phyloP scores from a whole-genome alignment of 2,113 vertebrate species.

The Trogon surrucura region DNA sequence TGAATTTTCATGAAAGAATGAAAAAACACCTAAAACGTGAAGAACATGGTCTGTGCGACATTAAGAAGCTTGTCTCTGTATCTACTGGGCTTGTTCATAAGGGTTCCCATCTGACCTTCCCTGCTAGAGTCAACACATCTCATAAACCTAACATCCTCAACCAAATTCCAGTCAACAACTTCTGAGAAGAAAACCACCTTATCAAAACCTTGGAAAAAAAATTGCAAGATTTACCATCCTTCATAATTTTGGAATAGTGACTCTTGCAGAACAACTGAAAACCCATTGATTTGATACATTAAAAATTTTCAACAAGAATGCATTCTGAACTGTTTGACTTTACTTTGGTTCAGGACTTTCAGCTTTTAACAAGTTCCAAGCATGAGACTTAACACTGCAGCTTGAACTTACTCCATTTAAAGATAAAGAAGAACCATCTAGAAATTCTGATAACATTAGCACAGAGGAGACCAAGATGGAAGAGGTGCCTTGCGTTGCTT shows the following conservation, averaged over 20 bases:
- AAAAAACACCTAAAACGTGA: not conserved
- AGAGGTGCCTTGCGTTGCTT: not conserved
- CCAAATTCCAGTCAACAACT: not conserved
- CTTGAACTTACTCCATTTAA: not conserved
- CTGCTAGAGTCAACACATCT: accelerated
- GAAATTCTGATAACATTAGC: not conserved
- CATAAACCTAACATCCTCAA: not conserved
- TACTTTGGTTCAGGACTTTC: not conserved
- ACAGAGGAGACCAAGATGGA: not conserved
- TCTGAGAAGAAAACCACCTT: not conserved
- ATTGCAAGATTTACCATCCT: not conserved
- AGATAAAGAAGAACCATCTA: not conserved
- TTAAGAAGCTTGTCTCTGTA: not conserved
- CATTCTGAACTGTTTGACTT: not conserved
- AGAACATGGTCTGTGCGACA: not conserved
- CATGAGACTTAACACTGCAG: not conserved
- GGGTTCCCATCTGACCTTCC: accelerated
- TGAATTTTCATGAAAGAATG: not conserved
- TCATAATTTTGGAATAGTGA: not conserved
- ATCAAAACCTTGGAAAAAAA: not conserved
- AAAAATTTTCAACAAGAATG: not conserved
- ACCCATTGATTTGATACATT: not conserved
- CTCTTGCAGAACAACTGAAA: not conserved
- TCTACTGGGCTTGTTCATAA: not conserved
- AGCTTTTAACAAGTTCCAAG: not conserved